Evolutionary conservation across 2,888 invertebrate species (phyloP).

Genomic region (Dugesia japonica): DNA sequence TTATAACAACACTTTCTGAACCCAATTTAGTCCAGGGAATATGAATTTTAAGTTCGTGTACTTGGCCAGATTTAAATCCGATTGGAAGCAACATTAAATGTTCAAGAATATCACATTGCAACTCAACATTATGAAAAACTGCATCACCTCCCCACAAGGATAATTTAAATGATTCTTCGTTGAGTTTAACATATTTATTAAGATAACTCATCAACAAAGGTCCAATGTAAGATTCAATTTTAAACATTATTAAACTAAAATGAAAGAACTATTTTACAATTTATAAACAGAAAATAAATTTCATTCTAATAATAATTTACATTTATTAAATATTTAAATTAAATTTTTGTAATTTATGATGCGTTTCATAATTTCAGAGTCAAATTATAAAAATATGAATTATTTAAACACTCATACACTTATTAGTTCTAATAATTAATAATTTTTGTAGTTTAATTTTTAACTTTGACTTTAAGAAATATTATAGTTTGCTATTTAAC

Average conservation of each 20-base stretch:
- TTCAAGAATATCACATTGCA: slow-evolving; percentile 75
- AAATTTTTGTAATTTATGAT: not conserved
- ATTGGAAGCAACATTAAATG: slow-evolving; percentile 73
- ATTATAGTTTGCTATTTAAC: too few species aligned
- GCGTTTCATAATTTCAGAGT: not conserved
- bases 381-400: not conserved
- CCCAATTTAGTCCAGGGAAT: slow-evolving; percentile 90
- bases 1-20: slow-evolving; percentile 78
- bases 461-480: too few species aligned
- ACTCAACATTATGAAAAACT: slow-evolving; percentile 73
- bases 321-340: not conserved
- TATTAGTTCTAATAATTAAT: too few species aligned
- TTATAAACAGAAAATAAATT: not conserved
- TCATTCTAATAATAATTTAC: not conserved
- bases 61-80: slow-evolving; percentile 68
- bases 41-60: slow-evolving; percentile 54
- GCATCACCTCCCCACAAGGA: slow-evolving; percentile 93
- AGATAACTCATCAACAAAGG: slow-evolving; percentile 80
- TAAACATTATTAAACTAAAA: slow-evolving; percentile 58
- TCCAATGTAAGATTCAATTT: slow-evolving; percentile 79
- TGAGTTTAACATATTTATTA: slow-evolving; percentile 59
- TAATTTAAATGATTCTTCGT: slow-evolving; percentile 78
- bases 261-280: not conserved
- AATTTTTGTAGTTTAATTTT: too few species aligned
- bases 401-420: slow-evolving; percentile 3